phyloP scores from a whole-genome alignment of 2,113 vertebrate genomes.

The Microtus ochrogaster region DNA sequence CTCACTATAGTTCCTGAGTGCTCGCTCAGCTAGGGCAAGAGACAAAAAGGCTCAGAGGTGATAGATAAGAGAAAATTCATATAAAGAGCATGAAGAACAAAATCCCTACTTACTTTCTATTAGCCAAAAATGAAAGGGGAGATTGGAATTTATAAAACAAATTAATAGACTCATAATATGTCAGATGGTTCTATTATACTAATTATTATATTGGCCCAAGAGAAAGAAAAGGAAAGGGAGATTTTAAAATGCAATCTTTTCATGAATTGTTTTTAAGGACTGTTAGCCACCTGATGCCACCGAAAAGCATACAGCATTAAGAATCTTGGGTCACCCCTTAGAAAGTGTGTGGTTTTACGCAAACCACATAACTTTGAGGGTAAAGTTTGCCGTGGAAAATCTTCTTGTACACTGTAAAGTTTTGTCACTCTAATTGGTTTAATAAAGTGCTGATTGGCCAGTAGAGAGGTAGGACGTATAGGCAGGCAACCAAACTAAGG shows the following conservation, averaged over 20 bases:
- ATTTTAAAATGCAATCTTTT: neutral
- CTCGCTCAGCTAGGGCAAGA: neutral
- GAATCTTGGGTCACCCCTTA: neutral
- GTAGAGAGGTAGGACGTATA: too few species aligned
- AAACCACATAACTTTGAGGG: neutral
- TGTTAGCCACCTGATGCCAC: neutral
- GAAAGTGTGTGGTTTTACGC: neutral
- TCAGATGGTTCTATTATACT: neutral
- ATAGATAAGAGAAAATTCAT: neutral
- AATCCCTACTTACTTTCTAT: conserved; percentile 30
- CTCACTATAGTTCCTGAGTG: neutral
- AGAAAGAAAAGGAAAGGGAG: neutral
- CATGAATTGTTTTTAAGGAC: neutral
- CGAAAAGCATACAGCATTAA: conserved; percentile 4
- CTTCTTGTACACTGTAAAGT: too few species aligned
- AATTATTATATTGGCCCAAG: neutral
- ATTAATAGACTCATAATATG: neutral
- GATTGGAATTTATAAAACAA: neutral
- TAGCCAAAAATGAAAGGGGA: neutral
- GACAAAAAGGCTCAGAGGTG: neutral
- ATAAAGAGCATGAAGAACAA: neutral
- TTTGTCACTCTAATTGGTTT: too few species aligned
- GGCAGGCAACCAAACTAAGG: too few species aligned
- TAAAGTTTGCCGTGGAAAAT: neutral
- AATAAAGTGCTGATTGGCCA: too few species aligned